Conservation (phyloP, 2,113 vertebrate species). For the Muscicapa adusta region DNA sequence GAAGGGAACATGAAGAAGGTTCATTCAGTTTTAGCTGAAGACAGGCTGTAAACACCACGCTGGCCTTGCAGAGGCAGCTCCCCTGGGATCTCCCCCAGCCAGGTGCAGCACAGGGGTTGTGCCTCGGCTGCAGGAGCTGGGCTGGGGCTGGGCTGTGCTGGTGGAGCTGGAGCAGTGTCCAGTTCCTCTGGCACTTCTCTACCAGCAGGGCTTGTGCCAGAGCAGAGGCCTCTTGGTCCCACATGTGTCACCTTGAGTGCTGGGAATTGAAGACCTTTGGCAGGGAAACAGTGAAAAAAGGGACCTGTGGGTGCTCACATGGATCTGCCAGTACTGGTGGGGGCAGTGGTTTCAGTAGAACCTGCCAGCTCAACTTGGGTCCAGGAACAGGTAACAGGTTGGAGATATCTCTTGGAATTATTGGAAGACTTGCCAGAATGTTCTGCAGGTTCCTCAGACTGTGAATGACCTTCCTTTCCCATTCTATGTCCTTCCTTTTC, state of each 20-base stretch:
- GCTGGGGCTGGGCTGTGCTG: not conserved
- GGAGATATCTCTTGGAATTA: not conserved
- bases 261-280: not conserved
- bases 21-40: not conserved
- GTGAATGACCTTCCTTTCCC: not conserved
- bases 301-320: rapidly evolving
- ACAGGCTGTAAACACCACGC: rapidly evolving
- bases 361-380: not conserved
- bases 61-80: not conserved
- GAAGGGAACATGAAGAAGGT: not conserved
- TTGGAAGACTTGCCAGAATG: not conserved
- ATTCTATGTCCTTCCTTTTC: not conserved
- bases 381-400: not conserved
- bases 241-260: rapidly evolving
- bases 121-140: not conserved
- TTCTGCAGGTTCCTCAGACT: not conserved
- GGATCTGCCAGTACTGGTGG: rapidly evolving
- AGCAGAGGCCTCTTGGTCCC: not conserved
- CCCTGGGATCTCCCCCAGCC: not conserved
- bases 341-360: not conserved
- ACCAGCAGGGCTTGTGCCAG: not conserved
- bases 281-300: not conserved
- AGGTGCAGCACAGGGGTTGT: rapidly evolving
- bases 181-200: not conserved
- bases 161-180: not conserved